Evolutionary conservation across 2,888 invertebrate species (phyloP), one percentile per base, ranked within the genome.

Genomic region (Steinernema scapterisci): DNA sequence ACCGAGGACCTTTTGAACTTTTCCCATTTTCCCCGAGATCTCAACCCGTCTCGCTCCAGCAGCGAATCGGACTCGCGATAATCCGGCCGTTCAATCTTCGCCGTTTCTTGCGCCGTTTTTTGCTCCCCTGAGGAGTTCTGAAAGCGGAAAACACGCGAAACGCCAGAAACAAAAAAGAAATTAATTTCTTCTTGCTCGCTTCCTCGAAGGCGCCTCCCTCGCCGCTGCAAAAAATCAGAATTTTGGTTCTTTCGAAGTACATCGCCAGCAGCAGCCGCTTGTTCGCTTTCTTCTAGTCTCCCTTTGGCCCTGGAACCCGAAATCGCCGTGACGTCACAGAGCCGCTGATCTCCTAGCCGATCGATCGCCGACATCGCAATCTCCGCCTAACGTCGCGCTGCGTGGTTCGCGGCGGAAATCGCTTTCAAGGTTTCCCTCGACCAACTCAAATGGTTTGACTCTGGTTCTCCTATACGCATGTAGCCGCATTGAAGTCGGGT

Each of bases 281-380:
- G 19, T 16, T 48, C 48, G 48, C 9, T 9, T 9, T 38, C 38
- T 38, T 38, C 38, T 38, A 9, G 38, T 9, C 38, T 6, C 38
- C 38, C 38, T 38, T 38, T 38, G 38, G 38, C 38, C 38, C 38
- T 38, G 38, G 38, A 38, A 38, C 38, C n/a, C 38, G 9, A 19
- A 16, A 48, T 3, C 48, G 48, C 48, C 54, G 23, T 54, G 54
- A 54, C 54, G 54, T 54, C 54, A 54, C 54, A 25, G 3, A 25
- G 25, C 25, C 54, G 54, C 25, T 21, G 54, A 19, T 54, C 54
- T 25, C 5, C 11, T 11, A 3, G 54, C 25, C 54, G 54, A 54
- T 54, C 54, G 54, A 54, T 54, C 54, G 54, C 25, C 25, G 16
- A 38, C n/a, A n/a, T n/a, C n/a, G n/a, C n/a, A n/a, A n/a, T n/a